A percentile compares a stretch with the other conserved stretches of the same genome.
Conservation (phyloP, 2,888 invertebrate species). For the Orthosia incerta region DNA sequence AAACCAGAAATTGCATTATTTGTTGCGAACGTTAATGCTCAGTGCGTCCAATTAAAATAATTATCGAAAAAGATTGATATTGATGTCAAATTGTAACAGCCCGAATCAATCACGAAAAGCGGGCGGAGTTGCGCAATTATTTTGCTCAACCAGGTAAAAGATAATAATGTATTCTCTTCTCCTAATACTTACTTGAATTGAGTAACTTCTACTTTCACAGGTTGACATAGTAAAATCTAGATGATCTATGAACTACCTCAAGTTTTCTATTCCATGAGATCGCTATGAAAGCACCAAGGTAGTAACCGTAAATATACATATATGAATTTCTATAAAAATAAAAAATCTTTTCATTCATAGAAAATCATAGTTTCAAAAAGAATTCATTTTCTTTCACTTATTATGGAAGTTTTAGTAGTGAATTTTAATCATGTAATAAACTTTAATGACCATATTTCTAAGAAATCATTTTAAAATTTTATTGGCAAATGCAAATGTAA, state of each 20-base stretch:
- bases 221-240: neutral
- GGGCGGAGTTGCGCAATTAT: conserved; percentile 9
- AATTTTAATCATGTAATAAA: conserved; percentile 20
- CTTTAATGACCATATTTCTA: conserved; percentile 1
- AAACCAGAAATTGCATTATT: conserved; percentile 44
- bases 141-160: neutral
- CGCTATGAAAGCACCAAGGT: neutral
- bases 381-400: conserved; percentile 3
- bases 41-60: conserved; percentile 50
- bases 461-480: conserved; percentile 11
- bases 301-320: neutral
- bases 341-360: conserved; percentile 9
- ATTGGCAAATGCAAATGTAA: conserved; percentile 21
- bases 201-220: neutral
- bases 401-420: neutral
- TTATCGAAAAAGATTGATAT: conserved; percentile 45
- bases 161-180: neutral
- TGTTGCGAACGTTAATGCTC: conserved; percentile 37
- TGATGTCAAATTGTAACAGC: conserved; percentile 28
- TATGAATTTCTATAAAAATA: neutral
- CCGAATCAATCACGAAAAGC: conserved; percentile 28
- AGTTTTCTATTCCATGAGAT: conserved; percentile 4
- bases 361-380: neutral
- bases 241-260: neutral
- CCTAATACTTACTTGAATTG: neutral